A percentile compares a stretch with the other conserved stretches of the same genome.
phyloP scores from a whole-genome alignment of 2,113 vertebrate species.

The Anoura caudifer region DNA sequence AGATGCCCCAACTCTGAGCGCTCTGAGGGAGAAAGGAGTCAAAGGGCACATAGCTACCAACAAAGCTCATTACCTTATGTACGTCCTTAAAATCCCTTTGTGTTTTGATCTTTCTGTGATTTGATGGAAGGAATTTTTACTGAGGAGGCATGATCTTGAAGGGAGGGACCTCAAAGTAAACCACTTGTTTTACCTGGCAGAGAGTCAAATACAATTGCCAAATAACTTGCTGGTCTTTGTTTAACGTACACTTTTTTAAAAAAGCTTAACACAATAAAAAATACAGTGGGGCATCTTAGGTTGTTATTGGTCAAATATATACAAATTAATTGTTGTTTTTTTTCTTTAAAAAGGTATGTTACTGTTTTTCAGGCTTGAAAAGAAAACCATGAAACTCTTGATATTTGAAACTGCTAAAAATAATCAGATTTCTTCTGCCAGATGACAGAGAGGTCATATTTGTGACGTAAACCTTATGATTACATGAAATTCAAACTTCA shows the following conservation, averaged over 20 bases:
- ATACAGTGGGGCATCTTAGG: not conserved
- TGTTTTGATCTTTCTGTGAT: not conserved
- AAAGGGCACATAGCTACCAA: not conserved
- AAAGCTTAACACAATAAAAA: not conserved
- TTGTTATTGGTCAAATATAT: not conserved
- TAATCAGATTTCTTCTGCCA: conserved; percentile 32
- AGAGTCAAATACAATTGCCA: not conserved
- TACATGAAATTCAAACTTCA: conserved; percentile 35
- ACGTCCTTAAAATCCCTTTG: not conserved
- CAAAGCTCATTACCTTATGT: not conserved
- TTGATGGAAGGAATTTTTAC: conserved; percentile 10
- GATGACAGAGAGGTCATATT: conserved; percentile 54
- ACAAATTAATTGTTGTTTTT: not conserved
- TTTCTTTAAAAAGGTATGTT: not conserved
- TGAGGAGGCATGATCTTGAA: not conserved
- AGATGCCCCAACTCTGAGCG: not conserved
- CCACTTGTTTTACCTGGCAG: not conserved
- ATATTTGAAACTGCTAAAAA: conserved; percentile 63
- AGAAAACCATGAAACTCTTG: conserved; percentile 32
- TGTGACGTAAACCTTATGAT: conserved; percentile 49
- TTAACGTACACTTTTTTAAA: not conserved
- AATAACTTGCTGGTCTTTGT: not conserved
- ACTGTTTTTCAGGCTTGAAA: conserved; percentile 16
- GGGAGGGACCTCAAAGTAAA: not conserved
- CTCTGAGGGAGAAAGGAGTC: not conserved